Conservation (phyloP, 2,113 vertebrate genomes). For the Pollachius pollachius region DNA sequence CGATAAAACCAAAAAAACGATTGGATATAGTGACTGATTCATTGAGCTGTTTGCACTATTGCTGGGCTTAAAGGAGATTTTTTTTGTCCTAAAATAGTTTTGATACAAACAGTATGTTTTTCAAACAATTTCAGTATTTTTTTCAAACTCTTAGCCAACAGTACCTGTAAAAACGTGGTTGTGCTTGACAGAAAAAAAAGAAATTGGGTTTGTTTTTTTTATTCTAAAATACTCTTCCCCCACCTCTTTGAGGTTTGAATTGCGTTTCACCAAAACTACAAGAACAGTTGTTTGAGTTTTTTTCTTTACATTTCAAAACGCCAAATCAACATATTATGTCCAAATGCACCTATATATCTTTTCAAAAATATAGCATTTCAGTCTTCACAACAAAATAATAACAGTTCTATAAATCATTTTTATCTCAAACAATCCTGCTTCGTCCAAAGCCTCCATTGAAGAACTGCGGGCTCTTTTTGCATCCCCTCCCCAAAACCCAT, state of each 20-base stretch:
- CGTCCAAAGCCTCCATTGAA: conserved; percentile 50
- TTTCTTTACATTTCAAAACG: conserved; percentile 74
- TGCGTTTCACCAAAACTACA: conserved; percentile 77
- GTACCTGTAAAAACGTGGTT: conserved; percentile 76
- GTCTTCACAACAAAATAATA: conserved; percentile 81
- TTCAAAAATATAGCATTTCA: conserved; percentile 95
- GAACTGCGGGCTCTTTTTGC: conserved; percentile 27
- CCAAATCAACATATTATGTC: conserved; percentile 79
- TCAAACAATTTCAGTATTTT: conserved; percentile 24
- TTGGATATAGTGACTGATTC: conserved; percentile 56
- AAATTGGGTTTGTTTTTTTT: conserved; percentile 54
- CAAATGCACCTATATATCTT: conserved; percentile 75
- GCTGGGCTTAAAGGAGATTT: conserved; percentile 55
- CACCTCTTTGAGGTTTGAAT: conserved; percentile 73
- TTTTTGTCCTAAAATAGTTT: conserved; percentile 48
- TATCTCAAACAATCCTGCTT: conserved; percentile 55
- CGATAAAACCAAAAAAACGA: conserved; percentile 52
- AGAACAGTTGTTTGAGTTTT: conserved; percentile 58
- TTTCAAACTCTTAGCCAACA: conserved; percentile 54
- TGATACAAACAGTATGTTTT: conserved; percentile 61
- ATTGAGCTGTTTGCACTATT: conserved; percentile 54
- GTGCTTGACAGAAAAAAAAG: conserved; percentile 86
- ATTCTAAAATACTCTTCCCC: conserved; percentile 73
- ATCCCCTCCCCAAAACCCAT: conserved; percentile 38
- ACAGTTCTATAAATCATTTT: conserved; percentile 79